Base-by-base conservation (phyloP, 1,140 invertebrate genomes). In the Drosophila ananassae region DNA sequence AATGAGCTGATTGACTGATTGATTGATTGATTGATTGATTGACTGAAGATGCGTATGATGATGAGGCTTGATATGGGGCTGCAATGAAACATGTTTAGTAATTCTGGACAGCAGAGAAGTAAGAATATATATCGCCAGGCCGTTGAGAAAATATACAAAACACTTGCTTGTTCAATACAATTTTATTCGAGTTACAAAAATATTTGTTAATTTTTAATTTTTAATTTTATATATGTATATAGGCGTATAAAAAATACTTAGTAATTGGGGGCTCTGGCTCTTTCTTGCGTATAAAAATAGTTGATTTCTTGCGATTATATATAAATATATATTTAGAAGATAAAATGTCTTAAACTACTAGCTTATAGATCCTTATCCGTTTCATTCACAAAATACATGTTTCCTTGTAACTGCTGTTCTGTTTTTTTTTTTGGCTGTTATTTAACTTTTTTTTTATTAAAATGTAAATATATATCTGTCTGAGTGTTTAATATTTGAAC, bases 131-230 rank as follows among this genome's bases (percentile, higher is more conserved):
- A 17, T 17, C 17, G 17, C 17, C 17, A 17, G 17, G 17, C 17
- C 17, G 17, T 17, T 17, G 17, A 17, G 17, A 17, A 17, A 17
- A n/a, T 39, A 44, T 22, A 37, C 21, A 54, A 77, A 77, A 85
- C 77, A 74, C 60, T 50, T 87, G 60, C 44, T 75, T 87, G 77
- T 68, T 68, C 77, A 51, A 75, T 82, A 64, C 66, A 78, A 72
- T 66, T 87, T 87, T 87, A 89, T 87, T 87, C 53, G 44, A 82
- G 73, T 83, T 87, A 89, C 83, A 87, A 87, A 87, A 87, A 87
- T 87, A 87, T 80, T 62, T 50, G 28, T 6, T 32, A 8, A 8
- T 8, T 32, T 32, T 32, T 32, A 8, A 8, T 37, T 37, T 37
- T 12, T 75, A 72, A 28, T 28, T 82, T 77, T 79, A 76, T 61